Percentiles rank a stretch among this genome's conserved stretches.
phyloP scores from a whole-genome alignment of 2,888 invertebrate species.

The Drosophila melanosoma region DNA sequence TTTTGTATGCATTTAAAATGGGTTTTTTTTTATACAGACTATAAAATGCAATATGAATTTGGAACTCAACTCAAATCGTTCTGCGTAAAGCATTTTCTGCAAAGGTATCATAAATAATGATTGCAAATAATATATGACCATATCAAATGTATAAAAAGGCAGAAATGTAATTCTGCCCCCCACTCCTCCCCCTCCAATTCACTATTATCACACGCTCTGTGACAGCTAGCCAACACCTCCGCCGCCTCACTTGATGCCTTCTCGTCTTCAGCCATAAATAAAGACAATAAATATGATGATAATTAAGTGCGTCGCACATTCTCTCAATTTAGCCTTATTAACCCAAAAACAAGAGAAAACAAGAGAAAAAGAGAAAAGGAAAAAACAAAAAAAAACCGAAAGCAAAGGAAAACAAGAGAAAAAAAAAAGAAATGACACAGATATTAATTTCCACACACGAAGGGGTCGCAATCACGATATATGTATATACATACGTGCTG shows the following conservation, averaged over 20 bases:
- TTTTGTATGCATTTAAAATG: not conserved
- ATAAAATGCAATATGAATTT: not conserved
- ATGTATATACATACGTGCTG: constrained; percentile 40
- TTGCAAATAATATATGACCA: constrained; percentile 60
- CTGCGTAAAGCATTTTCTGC: not conserved
- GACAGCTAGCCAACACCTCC: not conserved
- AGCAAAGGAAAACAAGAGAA: not conserved
- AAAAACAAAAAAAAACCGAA: not conserved
- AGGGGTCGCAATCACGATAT: constrained; percentile 50
- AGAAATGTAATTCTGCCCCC: constrained; percentile 10
- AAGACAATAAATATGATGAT: constrained; percentile 81
- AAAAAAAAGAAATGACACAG: constrained; percentile 69
- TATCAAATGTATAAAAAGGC: constrained; percentile 28
- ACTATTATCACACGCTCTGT: constrained; percentile 7
- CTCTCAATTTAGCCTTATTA: constrained; percentile 81
- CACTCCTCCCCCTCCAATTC: not conserved
- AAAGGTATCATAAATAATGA: constrained; percentile 52
- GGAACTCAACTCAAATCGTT: not conserved
- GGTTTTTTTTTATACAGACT: not conserved
- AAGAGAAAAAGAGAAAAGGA: not conserved
- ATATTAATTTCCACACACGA: constrained; percentile 75
- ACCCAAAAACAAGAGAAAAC: constrained; percentile 62
- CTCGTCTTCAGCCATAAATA: constrained; percentile 58
- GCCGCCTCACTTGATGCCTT: not conserved
- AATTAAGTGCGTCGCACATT: constrained; percentile 81